These are phyloP conservation scores for Chaenogobius annularis DNA, from an alignment of 2,113 vertebrate genomes.

Conservation along the genomic window DNA sequence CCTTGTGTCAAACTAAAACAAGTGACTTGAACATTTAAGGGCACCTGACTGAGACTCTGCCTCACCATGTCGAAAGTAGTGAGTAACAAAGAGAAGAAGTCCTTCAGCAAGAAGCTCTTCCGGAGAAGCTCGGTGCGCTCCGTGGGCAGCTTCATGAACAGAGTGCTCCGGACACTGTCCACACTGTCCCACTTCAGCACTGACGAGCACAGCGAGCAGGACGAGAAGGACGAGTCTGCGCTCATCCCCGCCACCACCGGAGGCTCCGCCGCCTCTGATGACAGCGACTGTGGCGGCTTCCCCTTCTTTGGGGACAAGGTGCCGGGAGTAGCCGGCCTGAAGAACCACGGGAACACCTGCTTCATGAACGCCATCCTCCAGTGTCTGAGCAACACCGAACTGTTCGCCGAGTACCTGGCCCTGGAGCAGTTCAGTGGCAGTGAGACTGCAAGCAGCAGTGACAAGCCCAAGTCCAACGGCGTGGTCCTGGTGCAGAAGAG, in stretches of 20 bases:
- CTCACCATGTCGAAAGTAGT: constrained; percentile 75
- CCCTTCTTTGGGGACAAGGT: constrained; percentile 74
- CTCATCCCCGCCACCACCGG: constrained; percentile 67
- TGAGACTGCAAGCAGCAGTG: constrained; percentile 27
- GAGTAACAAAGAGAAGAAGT: constrained; percentile 87
- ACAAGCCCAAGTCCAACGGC: constrained; percentile 68
- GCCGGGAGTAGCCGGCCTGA: constrained; percentile 90
- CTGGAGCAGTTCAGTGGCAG: constrained; percentile 86
- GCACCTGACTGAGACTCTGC: neutral
- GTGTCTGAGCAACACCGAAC: constrained; percentile 98
- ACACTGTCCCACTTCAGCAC: constrained; percentile 85
- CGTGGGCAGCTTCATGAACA: constrained; percentile 88
- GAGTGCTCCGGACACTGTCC: constrained; percentile 88
- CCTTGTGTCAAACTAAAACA: constrained; percentile 20
- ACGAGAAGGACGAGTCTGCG: constrained; percentile 75
- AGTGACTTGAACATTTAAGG: constrained; percentile 17
- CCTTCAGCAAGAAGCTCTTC: constrained; percentile 88
- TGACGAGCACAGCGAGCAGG: constrained; percentile 75
- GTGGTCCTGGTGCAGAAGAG: constrained; percentile 67
- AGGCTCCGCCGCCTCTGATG: constrained; percentile 67
- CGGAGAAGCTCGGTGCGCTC: constrained; percentile 83
- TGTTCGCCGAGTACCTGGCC: constrained; percentile 93
- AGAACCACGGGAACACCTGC: constrained; percentile 98
- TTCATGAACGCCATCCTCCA: constrained; percentile 99
- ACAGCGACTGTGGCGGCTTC: constrained; percentile 73